Base-by-base conservation (phyloP, 2,113 vertebrate genomes). In the Chloebia gouldiae region DNA sequence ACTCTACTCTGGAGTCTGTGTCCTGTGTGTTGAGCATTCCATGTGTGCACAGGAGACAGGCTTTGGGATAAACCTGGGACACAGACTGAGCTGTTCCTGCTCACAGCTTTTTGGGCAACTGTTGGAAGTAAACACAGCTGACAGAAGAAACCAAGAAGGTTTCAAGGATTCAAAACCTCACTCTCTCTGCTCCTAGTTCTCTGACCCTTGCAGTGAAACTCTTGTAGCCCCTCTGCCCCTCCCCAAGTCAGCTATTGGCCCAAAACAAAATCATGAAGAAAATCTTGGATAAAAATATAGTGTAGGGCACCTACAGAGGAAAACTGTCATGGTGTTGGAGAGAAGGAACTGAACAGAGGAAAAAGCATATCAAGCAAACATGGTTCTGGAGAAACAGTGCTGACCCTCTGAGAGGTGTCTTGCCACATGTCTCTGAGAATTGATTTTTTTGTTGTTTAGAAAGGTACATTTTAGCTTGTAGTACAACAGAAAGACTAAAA, bases 191-290 rank as follows among this genome's bases (percentile, higher is more conserved):
- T 63, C 14, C 18, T 57, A 2, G 14, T 79, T 78, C 89, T 75
- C 27, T 71, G 56, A 63, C 30, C 35, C 16, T 56, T 39, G 15
- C 24, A 45, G 4, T 15, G 15, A 25, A 57, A 66, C 6, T 66
- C 25, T 11, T 50, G 0, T 60, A 27, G 54, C 14, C 11, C 10
- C 28, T 68, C 57, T 72, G 44, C 30, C 15, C 20, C 7, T 78
- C 22, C 44, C n/a, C 1, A 2, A 0, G 0, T 39, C 3, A 21
- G 49, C 51, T 57, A 3, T 25, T 0, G 3, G 60, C 28, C 40
- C 15, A 21, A 42, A 91, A 70, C 22, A 37, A 72, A 92, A 88
- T 73, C 7, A 15, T 39, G 56, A 33, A 24, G 56, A 65, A 83
- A 45, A 51, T 27, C 27, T 31, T 5, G 4, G 11, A 5, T 64